Conservation (phyloP, 2,888 invertebrate species). For the Coelinius sp. region DNA sequence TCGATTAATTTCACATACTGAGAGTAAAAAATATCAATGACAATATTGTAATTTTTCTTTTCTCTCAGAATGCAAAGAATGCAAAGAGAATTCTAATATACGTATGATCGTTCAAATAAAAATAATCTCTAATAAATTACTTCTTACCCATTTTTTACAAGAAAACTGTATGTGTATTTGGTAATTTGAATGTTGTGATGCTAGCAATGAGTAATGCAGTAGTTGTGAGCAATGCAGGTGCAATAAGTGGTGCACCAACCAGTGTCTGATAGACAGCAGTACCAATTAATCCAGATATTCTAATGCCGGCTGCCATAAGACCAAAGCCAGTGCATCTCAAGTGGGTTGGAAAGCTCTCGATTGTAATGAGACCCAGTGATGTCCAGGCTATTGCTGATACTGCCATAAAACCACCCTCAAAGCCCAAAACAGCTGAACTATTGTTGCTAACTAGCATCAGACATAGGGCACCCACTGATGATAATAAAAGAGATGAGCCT, state of each 20-base stretch:
- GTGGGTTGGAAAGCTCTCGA: constrained; percentile 71
- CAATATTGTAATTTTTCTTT: not conserved
- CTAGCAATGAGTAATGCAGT: constrained; percentile 68
- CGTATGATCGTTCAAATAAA: not conserved
- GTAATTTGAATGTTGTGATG: constrained; percentile 67
- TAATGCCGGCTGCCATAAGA: constrained; percentile 68
- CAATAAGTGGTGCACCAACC: constrained; percentile 66
- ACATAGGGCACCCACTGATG: constrained; percentile 68
- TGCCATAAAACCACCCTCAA: constrained; percentile 71
- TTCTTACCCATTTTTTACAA: constrained; percentile 59
- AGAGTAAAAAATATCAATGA: not conserved
- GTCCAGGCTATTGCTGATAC: constrained; percentile 72
- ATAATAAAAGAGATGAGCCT: constrained; percentile 70
- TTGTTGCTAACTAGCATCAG: constrained; percentile 69
- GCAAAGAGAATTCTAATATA: not conserved
- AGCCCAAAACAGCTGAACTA: constrained; percentile 68
- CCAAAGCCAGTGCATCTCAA: constrained; percentile 71
- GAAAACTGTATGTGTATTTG: constrained; percentile 70
- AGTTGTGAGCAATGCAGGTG: constrained; percentile 70
- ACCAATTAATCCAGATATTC: constrained; percentile 70
- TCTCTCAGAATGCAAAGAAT: not conserved
- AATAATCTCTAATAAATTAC: not conserved
- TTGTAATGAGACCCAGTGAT: constrained; percentile 69
- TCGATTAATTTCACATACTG: not conserved
- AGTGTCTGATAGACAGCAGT: constrained; percentile 69